A percentile compares a stretch with the other conserved stretches of the same genome.
Evolutionary conservation across 2,113 vertebrate genomes (phyloP).

Genomic region (Brienomyrus brachyistius): DNA sequence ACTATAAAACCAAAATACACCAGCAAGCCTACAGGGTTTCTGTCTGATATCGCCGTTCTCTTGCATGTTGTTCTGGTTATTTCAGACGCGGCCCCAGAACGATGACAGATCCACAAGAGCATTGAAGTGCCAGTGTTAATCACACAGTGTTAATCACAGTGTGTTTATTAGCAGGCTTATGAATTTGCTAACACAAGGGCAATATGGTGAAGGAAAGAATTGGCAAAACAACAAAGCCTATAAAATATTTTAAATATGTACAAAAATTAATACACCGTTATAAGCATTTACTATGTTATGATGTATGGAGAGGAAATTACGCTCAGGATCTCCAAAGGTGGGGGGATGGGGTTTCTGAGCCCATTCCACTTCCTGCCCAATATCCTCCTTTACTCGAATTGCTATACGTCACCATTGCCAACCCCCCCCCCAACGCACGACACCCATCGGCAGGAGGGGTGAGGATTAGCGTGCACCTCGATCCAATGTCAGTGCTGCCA

Average conservation of each 20-base stretch:
- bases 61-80: not conserved
- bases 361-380: not conserved
- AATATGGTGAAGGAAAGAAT: not conserved
- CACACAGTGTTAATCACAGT: not conserved
- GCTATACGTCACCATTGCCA: not conserved
- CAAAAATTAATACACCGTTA: not conserved
- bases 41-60: not conserved
- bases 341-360: not conserved
- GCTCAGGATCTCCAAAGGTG: not conserved
- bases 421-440: not conserved
- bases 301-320: not conserved
- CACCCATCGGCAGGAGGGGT: not conserved
- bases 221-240: not conserved
- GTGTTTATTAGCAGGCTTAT: not conserved
- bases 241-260: not conserved
- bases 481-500: not conserved
- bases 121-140: not conserved
- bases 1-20: not conserved
- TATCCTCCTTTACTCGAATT: not conserved
- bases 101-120: not conserved
- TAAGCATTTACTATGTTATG: not conserved
- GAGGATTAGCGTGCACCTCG: not conserved
- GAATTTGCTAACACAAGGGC: not conserved
- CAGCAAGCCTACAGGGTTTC: not conserved
- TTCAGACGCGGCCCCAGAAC: not conserved